Evolutionary conservation across 2,797 vertebrate species (phyloP).

Genomic region (Serranus cabrilla): DNA sequence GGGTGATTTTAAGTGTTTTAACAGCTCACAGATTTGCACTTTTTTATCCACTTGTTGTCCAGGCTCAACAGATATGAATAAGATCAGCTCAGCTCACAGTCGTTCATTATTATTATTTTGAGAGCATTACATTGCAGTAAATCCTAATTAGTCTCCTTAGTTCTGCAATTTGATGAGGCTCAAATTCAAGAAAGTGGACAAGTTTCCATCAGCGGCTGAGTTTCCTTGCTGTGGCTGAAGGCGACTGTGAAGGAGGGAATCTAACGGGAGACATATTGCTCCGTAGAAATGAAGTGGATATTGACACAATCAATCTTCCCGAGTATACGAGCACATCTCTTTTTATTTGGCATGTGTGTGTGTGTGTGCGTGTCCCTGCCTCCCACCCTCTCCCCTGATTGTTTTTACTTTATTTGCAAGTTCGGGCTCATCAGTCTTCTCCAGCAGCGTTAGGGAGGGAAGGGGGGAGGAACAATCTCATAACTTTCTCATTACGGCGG

Average conservation of each 20-base stretch:
- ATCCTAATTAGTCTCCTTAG: background rate
- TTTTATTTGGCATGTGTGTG: constrained; percentile 42
- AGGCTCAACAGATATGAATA: no score
- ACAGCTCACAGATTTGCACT: no score
- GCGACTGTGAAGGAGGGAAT: constrained; percentile 20
- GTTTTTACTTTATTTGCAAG: constrained; percentile 85
- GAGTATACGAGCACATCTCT: constrained; percentile 54
- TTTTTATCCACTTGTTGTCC: no score
- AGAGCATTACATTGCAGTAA: constrained; percentile 9
- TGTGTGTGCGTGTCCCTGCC: constrained; percentile 7
- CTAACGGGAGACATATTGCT: constrained; percentile 45
- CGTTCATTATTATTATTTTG: no score
- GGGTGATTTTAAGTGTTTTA: no score
- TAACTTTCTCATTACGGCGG: constrained; percentile 87
- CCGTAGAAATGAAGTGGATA: constrained; percentile 69
- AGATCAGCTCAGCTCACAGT: no score
- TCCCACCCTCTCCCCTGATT: constrained; percentile 57
- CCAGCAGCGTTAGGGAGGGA: constrained; percentile 14
- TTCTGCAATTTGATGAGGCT: background rate
- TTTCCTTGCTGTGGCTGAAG: constrained; percentile 12
- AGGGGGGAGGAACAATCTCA: constrained; percentile 70
- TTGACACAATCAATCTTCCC: constrained; percentile 81
- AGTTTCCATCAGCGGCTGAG: constrained; percentile 30
- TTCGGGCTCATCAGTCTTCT: constrained; percentile 84
- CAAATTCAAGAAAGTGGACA: constrained; percentile 5